phyloP scores from a whole-genome alignment of 2,888 invertebrate genomes.

The Dimorphilus gyrociliatus region DNA sequence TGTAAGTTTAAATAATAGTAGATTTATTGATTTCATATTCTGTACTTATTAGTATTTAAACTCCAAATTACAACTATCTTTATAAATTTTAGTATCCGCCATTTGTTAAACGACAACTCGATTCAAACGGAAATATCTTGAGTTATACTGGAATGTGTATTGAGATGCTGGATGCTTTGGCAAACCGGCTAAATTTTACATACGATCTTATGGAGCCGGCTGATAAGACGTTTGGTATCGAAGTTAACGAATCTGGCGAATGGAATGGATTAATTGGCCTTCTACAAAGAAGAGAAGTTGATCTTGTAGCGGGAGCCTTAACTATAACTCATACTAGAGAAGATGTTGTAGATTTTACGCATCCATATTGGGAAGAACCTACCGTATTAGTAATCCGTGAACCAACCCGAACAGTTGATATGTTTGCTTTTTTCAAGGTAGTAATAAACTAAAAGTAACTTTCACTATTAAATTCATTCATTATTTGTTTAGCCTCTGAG shows the following conservation, averaged over 20 bases:
- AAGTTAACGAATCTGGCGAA: conserved; percentile 1
- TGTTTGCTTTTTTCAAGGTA: too few species aligned
- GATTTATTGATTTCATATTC: too few species aligned
- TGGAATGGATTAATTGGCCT: conserved; percentile 7
- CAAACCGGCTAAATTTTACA: conserved; percentile 1
- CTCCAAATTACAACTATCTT: too few species aligned
- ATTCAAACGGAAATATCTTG: too few species aligned
- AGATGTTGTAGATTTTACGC: conserved; percentile 2
- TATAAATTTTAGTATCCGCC: conserved; percentile 4
- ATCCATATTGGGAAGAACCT: conserved; percentile 4
- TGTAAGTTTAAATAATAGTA: too few species aligned
- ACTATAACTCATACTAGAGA: conserved; percentile 1
- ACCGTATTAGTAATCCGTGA: conserved; percentile 1
- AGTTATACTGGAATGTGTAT: conserved; percentile 1
- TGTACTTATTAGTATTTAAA: too few species aligned
- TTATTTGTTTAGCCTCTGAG: too few species aligned
- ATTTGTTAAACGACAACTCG: conserved; percentile 1
- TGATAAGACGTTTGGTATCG: conserved; percentile 6
- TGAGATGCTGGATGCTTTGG: background rate
- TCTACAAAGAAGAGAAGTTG: conserved; percentile 2
- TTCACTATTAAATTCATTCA: too few species aligned
- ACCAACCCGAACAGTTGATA: too few species aligned
- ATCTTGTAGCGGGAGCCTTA: conserved; percentile 1
- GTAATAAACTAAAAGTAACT: too few species aligned
- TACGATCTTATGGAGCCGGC: conserved; percentile 3